Evolutionary conservation across 1,140 invertebrate species (phyloP).

Genomic region (Vanessa atalanta): DNA sequence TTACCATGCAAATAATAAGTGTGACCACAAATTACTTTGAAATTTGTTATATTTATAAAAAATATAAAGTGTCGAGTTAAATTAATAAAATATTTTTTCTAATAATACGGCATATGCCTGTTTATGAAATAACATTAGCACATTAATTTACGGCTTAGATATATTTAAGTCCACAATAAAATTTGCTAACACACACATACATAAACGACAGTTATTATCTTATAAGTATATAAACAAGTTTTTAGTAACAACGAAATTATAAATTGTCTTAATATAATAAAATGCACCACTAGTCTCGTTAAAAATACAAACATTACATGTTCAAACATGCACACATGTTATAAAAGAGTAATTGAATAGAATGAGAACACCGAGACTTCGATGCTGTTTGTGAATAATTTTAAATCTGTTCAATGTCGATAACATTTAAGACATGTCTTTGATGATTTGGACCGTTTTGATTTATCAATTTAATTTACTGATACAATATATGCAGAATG

Average conservation of each 20-base stretch:
- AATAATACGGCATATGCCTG: no score
- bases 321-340: conserved; percentile 26
- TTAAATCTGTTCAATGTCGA: conserved; percentile 31
- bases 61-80: no score
- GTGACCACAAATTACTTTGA: no score
- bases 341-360: conserved; percentile 37
- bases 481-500: neutral
- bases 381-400: conserved; percentile 22
- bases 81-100: no score
- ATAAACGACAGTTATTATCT: no score
- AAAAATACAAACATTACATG: conserved; percentile 22
- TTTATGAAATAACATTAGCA: no score
- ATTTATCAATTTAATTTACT: conserved; percentile 24
- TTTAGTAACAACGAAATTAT: neutral
- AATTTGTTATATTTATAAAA: no score
- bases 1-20: no score
- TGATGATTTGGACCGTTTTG: conserved; percentile 20
- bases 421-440: conserved; percentile 31
- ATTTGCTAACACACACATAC: no score
- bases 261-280: neutral
- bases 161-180: no score
- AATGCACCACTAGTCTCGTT: conserved; percentile 11
- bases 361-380: conserved; percentile 20
- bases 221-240: neutral
- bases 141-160: no score